phyloP scores from a whole-genome alignment of 2,888 invertebrate species.

The Zygogramma bicolorata region DNA sequence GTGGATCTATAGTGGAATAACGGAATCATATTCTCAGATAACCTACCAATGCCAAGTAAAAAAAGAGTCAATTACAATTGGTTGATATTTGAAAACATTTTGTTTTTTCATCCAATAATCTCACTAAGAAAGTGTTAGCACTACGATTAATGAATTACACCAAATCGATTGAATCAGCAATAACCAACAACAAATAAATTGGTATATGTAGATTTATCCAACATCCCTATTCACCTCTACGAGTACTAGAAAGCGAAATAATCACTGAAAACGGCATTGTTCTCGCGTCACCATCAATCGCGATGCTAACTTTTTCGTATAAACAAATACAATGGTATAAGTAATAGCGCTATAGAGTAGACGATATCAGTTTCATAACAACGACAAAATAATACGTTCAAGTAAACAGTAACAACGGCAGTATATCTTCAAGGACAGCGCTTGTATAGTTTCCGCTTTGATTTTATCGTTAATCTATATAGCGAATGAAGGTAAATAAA shows the following conservation, averaged over 20 bases:
- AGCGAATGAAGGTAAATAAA: conserved; percentile 37
- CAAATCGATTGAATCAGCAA: not conserved
- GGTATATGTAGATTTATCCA: not conserved
- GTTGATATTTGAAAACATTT: too few species aligned
- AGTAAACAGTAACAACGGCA: conserved; percentile 13
- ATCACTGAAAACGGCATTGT: conserved; percentile 15
- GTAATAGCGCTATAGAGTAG: not conserved
- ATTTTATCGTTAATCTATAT: conserved; percentile 35
- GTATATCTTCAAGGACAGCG: conserved; percentile 40
- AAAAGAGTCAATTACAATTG: too few species aligned
- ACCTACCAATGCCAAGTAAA: too few species aligned
- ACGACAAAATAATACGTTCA: conserved; percentile 26
- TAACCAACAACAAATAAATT: not conserved
- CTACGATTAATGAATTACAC: too few species aligned
- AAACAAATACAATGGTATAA: conserved; percentile 18
- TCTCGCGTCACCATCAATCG: conserved; percentile 17
- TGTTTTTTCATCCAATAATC: too few species aligned
- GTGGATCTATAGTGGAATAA: too few species aligned
- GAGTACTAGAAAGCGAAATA: not conserved
- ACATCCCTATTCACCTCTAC: not conserved
- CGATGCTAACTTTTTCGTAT: conserved; percentile 25
- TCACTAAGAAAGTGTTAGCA: too few species aligned
- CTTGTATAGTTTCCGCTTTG: conserved; percentile 29
- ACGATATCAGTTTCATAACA: conserved; percentile 21
- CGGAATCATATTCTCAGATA: too few species aligned